Evolutionary conservation across 2,113 vertebrate species (phyloP).

Genomic region (Petrocephalus microphthalmus): DNA sequence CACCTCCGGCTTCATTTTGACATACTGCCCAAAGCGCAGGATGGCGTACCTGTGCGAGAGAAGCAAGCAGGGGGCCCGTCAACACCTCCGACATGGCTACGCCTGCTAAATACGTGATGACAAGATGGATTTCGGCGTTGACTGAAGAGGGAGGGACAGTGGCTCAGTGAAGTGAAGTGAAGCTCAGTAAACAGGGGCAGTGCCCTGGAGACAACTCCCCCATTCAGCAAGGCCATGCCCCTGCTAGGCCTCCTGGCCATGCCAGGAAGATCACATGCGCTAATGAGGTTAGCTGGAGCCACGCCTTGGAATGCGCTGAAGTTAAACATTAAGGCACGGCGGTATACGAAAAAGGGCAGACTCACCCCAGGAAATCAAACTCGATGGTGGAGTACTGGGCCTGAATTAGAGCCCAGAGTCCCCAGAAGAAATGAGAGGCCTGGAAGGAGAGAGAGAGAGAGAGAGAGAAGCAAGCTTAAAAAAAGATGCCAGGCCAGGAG

Average conservation of each 20-base stretch:
- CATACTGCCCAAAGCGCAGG: constrained; percentile 92
- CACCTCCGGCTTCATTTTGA: constrained; percentile 90
- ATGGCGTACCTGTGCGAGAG: constrained; percentile 75
- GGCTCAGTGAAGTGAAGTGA: no score
- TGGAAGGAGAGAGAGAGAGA: constrained; percentile 48
- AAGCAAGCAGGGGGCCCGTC: not conserved
- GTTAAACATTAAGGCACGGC: not conserved
- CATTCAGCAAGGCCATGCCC: not conserved
- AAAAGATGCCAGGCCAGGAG: not conserved
- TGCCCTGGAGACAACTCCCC: not conserved
- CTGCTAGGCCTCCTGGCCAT: not conserved
- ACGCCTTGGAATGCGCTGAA: not conserved
- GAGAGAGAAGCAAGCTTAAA: not conserved
- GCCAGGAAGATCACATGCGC: not conserved
- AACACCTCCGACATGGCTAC: not conserved
- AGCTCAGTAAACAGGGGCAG: not conserved
- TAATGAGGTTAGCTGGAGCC: not conserved
- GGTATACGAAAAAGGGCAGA: not conserved
- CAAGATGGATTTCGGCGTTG: not conserved
- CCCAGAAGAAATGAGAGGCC: constrained; percentile 99
- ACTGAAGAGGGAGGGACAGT: not conserved
- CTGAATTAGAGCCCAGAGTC: constrained; percentile 95
- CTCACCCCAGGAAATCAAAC: constrained; percentile 94
- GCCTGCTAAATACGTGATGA: not conserved
- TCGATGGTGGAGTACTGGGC: constrained; percentile 94